Evolutionary conservation across 2,113 vertebrate species (phyloP), one percentile per base, ranked within the genome.

Genomic region (Podarcis cretensis): DNA sequence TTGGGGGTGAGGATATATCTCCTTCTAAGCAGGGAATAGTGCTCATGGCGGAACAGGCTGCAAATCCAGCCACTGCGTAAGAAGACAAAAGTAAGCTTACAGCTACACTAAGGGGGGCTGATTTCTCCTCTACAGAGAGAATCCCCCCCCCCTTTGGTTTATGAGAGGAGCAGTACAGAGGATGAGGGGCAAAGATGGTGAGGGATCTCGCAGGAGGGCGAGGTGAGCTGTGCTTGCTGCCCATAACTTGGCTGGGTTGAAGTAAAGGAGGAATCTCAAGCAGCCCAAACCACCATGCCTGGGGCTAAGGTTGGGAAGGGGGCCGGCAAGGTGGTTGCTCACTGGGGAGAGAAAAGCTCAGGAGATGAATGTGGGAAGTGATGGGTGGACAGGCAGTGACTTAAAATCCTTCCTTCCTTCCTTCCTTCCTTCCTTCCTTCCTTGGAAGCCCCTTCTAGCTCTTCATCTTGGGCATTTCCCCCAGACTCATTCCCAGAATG

Each of bases 31-130:
- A 77, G 23, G 37, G 37, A 5, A 10, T 43, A 21, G 69, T 2
- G 4, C 69, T 68, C 23, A 25, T 4, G 27, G 25, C 12, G 8
- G 8, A n/a, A 65, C 4, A 18, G 59, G 21, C 37, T 81, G 57
- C 12, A 63, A 81, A 37, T 13, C 57, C 32, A 63, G 20, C 12
- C 48, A 54, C 48, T 18, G 43, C 3, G 2, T 13, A n/a, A 18
- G 48, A 20, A n/a, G 57, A 20, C n/a, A 16, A 9, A 1, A 1
- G 63, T 20, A 14, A 1, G 1, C n/a, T n/a, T 35, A 5, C 30
- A 63, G 3, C 59, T 63, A 63, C 59, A 63, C 13, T 63, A 63
- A 63, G 59, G 1, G 59, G 13, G 18, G 59, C 16, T 63, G 59
- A 18, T 20, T 63, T 63, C 59, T 63, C 18, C 13, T 20, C 59